These are phyloP conservation scores for Holacanthus passer DNA, from an alignment of 2,113 vertebrate species.

Conservation along the genomic window DNA sequence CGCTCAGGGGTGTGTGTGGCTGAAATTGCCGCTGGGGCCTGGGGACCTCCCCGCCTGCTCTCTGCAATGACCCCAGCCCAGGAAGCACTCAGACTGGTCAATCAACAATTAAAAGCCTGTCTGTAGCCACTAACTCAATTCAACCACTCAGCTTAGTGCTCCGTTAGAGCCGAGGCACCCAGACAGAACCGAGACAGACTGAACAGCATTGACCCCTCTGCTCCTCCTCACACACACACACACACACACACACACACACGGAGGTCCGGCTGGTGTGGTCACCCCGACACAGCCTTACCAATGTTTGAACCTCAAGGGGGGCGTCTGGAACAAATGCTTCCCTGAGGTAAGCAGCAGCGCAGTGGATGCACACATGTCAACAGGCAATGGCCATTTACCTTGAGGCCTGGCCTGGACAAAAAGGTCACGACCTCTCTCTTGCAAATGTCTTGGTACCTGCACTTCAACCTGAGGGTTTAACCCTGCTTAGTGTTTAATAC, in stretches of 20 bases:
- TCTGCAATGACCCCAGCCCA: slow-evolving; percentile 78
- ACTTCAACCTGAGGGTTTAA: slow-evolving; percentile 75
- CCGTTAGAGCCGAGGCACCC: slow-evolving; percentile 63
- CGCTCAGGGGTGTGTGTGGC: slow-evolving; percentile 45
- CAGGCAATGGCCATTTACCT: slow-evolving; percentile 50
- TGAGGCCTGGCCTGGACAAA: slow-evolving; percentile 45
- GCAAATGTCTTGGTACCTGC: slow-evolving; percentile 66
- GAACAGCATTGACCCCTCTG: slow-evolving; percentile 62
- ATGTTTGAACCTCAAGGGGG: slow-evolving; percentile 59
- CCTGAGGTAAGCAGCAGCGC: slow-evolving; percentile 31
- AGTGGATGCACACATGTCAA: slow-evolving; percentile 22
- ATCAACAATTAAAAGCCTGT: slow-evolving; percentile 87
- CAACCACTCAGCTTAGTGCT: slow-evolving; percentile 75
- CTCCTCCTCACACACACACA: slow-evolving; percentile 7
- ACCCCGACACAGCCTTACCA: slow-evolving; percentile 49
- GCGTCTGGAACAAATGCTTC: slow-evolving; percentile 22
- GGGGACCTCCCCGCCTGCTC: slow-evolving; percentile 79
- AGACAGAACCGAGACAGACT: slow-evolving; percentile 79
- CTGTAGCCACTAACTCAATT: slow-evolving; percentile 85
- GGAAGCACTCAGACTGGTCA: slow-evolving; percentile 86
- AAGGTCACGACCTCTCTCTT: slow-evolving; percentile 73
- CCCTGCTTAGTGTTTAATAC: slow-evolving; percentile 71
- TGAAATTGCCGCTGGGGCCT: slow-evolving; percentile 83
- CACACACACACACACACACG: slow-evolving; percentile 43
- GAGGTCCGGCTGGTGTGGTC: slow-evolving; percentile 44